Conservation (phyloP, 1,140 invertebrate species). For the Apis cerana region DNA sequence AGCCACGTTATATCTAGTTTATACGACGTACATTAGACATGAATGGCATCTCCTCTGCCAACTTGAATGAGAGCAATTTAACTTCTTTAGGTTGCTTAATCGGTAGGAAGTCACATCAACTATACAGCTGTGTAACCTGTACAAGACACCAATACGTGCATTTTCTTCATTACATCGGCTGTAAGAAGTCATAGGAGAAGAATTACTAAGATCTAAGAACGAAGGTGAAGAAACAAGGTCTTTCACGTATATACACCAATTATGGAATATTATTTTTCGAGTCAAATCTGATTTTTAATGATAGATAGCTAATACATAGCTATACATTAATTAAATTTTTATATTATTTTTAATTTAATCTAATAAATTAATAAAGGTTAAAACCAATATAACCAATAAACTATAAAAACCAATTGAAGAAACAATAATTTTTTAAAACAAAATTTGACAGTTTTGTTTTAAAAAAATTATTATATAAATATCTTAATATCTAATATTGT, state of each 20-base stretch:
- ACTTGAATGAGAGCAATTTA: slow-evolving; percentile 82
- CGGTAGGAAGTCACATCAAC: slow-evolving; percentile 80
- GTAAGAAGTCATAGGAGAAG: slow-evolving; percentile 21
- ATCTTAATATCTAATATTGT: no score
- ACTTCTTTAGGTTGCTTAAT: slow-evolving; percentile 82
- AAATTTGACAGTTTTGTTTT: no score
- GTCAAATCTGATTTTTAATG: neutral
- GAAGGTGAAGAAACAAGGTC: neutral
- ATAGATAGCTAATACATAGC: neutral
- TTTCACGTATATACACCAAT: neutral
- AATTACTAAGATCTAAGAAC: slow-evolving; percentile 24
- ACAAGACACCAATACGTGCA: slow-evolving; percentile 72
- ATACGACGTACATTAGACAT: slow-evolving; percentile 82
- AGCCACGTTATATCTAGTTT: slow-evolving; percentile 81
- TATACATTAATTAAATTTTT: neutral
- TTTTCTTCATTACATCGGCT: slow-evolving; percentile 31
- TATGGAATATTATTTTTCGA: neutral
- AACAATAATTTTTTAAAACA: no score
- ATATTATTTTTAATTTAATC: no score
- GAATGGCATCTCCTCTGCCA: slow-evolving; percentile 81
- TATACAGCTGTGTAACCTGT: slow-evolving; percentile 74
- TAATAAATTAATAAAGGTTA: no score
- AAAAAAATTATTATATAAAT: no score
- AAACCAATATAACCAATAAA: no score
- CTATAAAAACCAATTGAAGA: no score